Evolutionary conservation across 2,888 invertebrate species (phyloP).

Genomic region (Phragmatobia fuliginosa): DNA sequence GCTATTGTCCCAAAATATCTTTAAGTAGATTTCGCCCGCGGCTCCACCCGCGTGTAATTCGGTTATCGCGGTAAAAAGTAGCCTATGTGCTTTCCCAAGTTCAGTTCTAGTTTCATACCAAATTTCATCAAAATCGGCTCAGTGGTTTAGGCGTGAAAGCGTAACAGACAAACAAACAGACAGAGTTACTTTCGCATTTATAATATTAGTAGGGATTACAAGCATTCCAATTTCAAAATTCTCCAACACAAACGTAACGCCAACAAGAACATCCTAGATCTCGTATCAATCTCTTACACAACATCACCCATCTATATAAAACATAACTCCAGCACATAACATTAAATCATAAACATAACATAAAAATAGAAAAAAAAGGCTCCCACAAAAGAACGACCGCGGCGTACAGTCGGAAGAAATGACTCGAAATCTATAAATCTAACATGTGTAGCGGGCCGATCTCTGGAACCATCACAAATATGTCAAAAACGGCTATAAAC

Average conservation of each 20-base stretch:
- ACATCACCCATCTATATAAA: slow-evolving; percentile 44
- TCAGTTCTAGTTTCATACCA: no score
- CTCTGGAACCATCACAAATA: slow-evolving; percentile 83
- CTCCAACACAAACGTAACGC: not conserved
- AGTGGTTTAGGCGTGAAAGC: no score
- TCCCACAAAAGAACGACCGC: slow-evolving; percentile 66
- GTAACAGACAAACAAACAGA: no score
- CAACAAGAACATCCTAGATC: slow-evolving; percentile 24
- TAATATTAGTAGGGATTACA: no score
- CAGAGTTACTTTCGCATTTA: no score
- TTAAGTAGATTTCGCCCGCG: no score
- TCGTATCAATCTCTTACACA: slow-evolving; percentile 39
- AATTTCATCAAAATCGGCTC: no score
- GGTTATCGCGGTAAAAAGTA: no score
- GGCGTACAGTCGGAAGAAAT: slow-evolving; percentile 58
- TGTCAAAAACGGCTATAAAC: slow-evolving; percentile 81
- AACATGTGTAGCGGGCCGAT: slow-evolving; percentile 56
- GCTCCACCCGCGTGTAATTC: no score
- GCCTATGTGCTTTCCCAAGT: no score
- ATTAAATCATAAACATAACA: slow-evolving; percentile 56
- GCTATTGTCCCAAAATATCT: not conserved
- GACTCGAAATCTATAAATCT: slow-evolving; percentile 71
- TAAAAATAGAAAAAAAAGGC: slow-evolving; percentile 48
- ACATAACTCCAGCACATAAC: slow-evolving; percentile 48
- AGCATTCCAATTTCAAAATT: not conserved